Conservation (phyloP, 2,113 vertebrate species). For the Triplophysa rosa region DNA sequence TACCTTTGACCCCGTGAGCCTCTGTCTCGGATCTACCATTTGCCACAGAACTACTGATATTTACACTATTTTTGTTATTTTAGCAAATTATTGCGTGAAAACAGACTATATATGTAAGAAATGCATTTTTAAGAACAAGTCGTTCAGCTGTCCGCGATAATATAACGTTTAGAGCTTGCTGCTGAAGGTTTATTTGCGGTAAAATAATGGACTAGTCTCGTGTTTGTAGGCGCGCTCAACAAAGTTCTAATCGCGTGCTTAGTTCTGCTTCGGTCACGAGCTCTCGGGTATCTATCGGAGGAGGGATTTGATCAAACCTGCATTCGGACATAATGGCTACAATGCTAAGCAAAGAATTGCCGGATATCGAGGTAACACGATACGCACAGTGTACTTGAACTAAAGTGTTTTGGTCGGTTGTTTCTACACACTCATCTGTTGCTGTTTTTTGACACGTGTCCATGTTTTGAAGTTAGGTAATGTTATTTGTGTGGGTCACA, state of each 20-base stretch:
- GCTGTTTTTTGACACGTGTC: conserved; percentile 6
- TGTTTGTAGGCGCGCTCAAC: conserved; percentile 1
- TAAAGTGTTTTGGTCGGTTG: background rate
- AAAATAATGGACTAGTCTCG: conserved; percentile 23
- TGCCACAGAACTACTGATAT: background rate
- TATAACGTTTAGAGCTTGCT: background rate
- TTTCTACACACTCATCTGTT: conserved; percentile 8
- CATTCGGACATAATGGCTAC: conserved; percentile 22
- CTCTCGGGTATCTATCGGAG: background rate
- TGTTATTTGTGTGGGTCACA: background rate
- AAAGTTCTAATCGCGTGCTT: conserved; percentile 21
- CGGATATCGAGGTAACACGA: conserved; percentile 70
- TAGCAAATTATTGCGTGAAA: background rate
- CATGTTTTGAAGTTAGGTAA: background rate
- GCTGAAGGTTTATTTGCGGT: background rate
- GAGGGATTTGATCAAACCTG: background rate
- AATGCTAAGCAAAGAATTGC: conserved; percentile 70
- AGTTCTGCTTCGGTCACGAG: background rate
- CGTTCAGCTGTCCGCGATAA: background rate
- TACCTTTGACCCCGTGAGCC: conserved; percentile 17
- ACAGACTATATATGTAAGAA: background rate
- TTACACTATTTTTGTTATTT: background rate
- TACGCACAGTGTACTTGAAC: background rate
- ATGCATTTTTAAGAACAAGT: background rate
- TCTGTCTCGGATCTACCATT: conserved; percentile 6